Evolutionary conservation across 2,888 invertebrate species (phyloP).

Genomic region (Euphydryas editha): DNA sequence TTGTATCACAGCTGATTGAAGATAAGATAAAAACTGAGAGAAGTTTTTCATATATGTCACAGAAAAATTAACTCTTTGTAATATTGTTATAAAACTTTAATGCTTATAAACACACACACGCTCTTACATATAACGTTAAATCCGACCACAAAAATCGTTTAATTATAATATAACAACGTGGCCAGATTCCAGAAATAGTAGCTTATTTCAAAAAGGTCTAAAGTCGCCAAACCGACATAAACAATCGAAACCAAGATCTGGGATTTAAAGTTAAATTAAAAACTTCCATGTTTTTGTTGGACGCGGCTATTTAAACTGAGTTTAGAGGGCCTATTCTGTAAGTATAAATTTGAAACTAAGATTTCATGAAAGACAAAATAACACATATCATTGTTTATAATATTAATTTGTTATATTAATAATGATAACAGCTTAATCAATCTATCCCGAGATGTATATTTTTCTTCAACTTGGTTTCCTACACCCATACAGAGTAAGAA

Average conservation of each 20-base stretch:
- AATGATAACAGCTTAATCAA: too few species aligned
- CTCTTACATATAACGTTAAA: background rate
- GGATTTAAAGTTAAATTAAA: constrained; percentile 48
- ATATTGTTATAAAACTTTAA: too few species aligned
- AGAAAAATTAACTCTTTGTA: too few species aligned
- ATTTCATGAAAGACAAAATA: background rate
- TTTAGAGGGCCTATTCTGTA: constrained; percentile 17
- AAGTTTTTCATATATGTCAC: too few species aligned
- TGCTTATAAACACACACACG: background rate
- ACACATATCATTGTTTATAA: too few species aligned
- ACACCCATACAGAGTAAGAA: too few species aligned
- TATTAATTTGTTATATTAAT: too few species aligned
- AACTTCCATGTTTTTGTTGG: constrained; percentile 46
- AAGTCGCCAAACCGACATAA: constrained; percentile 24
- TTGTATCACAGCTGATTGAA: too few species aligned
- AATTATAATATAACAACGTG: background rate
- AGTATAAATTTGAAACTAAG: background rate
- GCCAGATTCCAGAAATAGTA: background rate
- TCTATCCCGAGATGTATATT: too few species aligned
- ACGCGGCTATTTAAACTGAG: constrained; percentile 42
- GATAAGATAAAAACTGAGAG: too few species aligned
- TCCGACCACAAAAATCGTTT: background rate
- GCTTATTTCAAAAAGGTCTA: constrained; percentile 6
- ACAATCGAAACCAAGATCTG: constrained; percentile 30
- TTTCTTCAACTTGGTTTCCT: too few species aligned